These are phyloP conservation scores for Cabera pusaria DNA, from an alignment of 2,888 invertebrate species.

Conservation along the genomic window DNA sequence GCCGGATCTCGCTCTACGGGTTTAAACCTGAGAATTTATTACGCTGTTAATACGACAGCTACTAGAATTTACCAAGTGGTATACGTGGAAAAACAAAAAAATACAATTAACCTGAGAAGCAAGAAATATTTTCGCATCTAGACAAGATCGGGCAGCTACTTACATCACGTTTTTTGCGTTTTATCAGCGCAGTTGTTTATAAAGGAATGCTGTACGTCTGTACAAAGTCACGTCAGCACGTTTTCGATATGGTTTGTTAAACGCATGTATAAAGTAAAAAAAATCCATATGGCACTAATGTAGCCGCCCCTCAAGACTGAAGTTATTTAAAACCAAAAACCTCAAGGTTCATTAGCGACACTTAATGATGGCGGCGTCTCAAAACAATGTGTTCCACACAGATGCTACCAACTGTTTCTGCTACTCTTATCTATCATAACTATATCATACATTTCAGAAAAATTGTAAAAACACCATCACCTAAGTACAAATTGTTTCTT, in stretches of 20 bases:
- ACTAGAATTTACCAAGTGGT: conserved; percentile 66
- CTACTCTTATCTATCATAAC: too few species aligned
- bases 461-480: too few species aligned
- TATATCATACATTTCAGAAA: too few species aligned
- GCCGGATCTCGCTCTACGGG: conserved; percentile 63
- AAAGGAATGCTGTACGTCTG: conserved; percentile 39
- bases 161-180: conserved; percentile 39
- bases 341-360: conserved; percentile 80
- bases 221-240: conserved; percentile 61
- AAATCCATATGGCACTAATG: conserved; percentile 57
- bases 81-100: conserved; percentile 45
- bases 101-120: conserved; percentile 44
- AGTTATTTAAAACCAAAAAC: conserved; percentile 79
- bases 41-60: conserved; percentile 66
- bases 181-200: conserved; percentile 30
- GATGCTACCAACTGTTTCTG: too few species aligned
- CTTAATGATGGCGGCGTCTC: conserved; percentile 77
- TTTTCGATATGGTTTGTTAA: conserved; percentile 71
- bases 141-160: conserved; percentile 38
- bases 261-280: conserved; percentile 66
- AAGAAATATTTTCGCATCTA: conserved; percentile 41
- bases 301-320: conserved; percentile 66
- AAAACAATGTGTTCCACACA: conserved; percentile 57
- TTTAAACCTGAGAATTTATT: conserved; percentile 67
- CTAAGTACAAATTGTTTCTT: too few species aligned